Evolutionary conservation across 1,140 invertebrate genomes (phyloP).

Genomic region (Nasonia vitripennis): DNA sequence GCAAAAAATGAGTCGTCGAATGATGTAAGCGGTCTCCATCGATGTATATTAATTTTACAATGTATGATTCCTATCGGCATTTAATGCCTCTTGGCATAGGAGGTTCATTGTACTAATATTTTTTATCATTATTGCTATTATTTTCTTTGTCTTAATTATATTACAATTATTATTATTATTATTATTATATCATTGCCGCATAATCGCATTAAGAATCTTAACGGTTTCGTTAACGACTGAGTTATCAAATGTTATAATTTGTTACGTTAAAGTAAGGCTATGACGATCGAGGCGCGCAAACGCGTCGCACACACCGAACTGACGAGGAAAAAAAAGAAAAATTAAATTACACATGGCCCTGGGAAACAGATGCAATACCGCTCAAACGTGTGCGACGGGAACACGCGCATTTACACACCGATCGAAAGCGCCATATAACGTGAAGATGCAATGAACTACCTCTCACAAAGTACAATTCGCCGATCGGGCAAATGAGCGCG

Average conservation of each 20-base stretch:
- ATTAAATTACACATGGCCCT: slow-evolving; percentile 55
- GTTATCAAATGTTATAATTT: slow-evolving; percentile 61
- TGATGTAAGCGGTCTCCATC: neutral
- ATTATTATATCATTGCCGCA: slow-evolving; percentile 16
- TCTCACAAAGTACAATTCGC: slow-evolving; percentile 11
- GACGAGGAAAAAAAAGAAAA: slow-evolving; percentile 36
- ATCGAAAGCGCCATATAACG: slow-evolving; percentile 40
- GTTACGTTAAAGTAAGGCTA: slow-evolving; percentile 50
- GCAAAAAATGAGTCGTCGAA: neutral
- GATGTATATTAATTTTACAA: slow-evolving; percentile 26
- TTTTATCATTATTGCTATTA: slow-evolving; percentile 19
- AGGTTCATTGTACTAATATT: slow-evolving; percentile 16
- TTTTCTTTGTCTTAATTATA: slow-evolving; percentile 13
- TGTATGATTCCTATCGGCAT: slow-evolving; percentile 53
- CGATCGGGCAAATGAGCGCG: neutral
- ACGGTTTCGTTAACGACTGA: slow-evolving; percentile 61
- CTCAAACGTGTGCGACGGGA: slow-evolving; percentile 55
- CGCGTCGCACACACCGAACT: slow-evolving; percentile 12
- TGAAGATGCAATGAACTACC: slow-evolving; percentile 19
- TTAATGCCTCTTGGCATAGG: slow-evolving; percentile 53
- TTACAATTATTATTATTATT: slow-evolving; percentile 26
- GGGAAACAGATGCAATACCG: slow-evolving; percentile 70
- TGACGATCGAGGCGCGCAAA: neutral
- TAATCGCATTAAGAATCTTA: slow-evolving; percentile 27
- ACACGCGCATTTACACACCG: slow-evolving; percentile 8